Evolutionary conservation across 2,113 vertebrate genomes (phyloP).

Genomic region (Stomatorhinus ivindoensis): DNA sequence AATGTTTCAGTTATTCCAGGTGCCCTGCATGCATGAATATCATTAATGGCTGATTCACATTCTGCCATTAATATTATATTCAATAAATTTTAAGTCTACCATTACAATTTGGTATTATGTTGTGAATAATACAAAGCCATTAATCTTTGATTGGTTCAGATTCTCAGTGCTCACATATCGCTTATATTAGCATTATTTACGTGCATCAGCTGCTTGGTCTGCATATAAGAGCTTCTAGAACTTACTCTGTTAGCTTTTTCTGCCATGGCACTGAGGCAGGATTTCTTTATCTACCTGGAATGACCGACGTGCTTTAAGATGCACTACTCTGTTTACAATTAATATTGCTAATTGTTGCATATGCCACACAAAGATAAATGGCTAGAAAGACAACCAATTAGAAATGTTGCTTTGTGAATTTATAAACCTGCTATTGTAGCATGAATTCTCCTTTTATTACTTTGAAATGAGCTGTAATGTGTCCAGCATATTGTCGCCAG

Average conservation of each 20-base stretch:
- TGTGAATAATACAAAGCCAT: background rate
- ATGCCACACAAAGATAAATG: background rate
- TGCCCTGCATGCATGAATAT: background rate
- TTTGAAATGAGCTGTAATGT: background rate
- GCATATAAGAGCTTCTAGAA: background rate
- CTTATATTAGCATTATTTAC: background rate
- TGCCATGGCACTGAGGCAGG: background rate
- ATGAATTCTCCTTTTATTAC: background rate
- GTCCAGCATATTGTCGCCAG: background rate
- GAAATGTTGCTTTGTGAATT: background rate
- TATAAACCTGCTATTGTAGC: background rate
- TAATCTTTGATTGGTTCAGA: background rate
- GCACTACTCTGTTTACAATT: background rate
- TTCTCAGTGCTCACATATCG: background rate
- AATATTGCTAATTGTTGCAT: background rate
- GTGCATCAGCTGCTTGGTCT: background rate
- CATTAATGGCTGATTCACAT: background rate
- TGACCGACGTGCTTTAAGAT: background rate
- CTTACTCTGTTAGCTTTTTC: background rate
- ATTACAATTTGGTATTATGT: background rate
- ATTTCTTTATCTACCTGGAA: background rate
- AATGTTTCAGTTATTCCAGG: background rate
- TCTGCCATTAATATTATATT: background rate
- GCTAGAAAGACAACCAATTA: background rate
- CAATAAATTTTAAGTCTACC: background rate